Evolutionary conservation across 2,888 invertebrate genomes (phyloP), one percentile per base, ranked within the genome.

Genomic region (Pheosia gnoma): DNA sequence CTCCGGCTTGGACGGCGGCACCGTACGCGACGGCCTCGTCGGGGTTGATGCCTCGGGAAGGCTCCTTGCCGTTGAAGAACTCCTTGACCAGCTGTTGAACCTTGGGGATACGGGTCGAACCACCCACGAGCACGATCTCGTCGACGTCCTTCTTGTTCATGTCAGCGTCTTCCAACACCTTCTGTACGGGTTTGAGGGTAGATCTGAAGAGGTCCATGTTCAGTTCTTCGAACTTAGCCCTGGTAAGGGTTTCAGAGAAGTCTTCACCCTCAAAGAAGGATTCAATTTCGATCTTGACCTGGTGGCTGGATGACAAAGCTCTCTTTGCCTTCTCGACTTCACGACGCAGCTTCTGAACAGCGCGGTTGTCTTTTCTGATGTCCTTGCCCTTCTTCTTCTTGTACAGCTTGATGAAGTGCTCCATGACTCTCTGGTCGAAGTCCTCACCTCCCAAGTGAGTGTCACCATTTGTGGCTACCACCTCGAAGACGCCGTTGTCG

Each of bases 11-110:
- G 8, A 99, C 99, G 73, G 99, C 99, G 53, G 99, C 99, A 82
- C 99, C 99, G 86, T 98, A 99, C 58, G 99, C 99, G 63, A 99
- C 99, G 77, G 99, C 99, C 91, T 99, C 99, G 88, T 99, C 99
- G 59, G 99, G 99, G 90, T 99, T 99, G 88, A 99, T 99, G 74
- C 99, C 99, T 82, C 99, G 96, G 60, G 98, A 98, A 66, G 99
- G 99, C 94, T 99, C 99, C 94, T 99, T 99, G 76, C 99, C 99
- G 75, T 97, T 97, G 93, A 99, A 99, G 95, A 97, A 98, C 87
- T 98, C 98, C 83, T 98, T 98, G 11, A 98, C 98, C 76, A 98
- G 89, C 86, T 98, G 97, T 85, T 98, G 99, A 41, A 99, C 97
- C 90, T 99, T 99, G 61, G 99, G 99, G 80, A 99, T 99, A 94